Evolutionary conservation across 2,888 invertebrate species (phyloP).

Genomic region (Acrobasis suavella): DNA sequence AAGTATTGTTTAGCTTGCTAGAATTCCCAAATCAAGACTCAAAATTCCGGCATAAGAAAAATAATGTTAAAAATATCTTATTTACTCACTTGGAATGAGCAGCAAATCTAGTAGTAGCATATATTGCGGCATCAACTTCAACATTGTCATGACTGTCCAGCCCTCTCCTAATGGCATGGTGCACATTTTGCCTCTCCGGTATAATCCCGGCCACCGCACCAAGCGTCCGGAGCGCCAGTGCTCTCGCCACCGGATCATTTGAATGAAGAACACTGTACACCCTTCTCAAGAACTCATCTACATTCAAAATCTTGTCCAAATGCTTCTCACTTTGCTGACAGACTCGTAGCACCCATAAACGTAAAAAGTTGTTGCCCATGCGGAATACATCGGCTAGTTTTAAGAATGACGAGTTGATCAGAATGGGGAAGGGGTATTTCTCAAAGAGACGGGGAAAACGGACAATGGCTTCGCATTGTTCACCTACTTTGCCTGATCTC

Average conservation of each 20-base stretch:
- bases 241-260: conserved; percentile 97
- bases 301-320: conserved; percentile 96
- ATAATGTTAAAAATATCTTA: conserved; percentile 8
- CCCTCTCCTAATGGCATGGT: conserved; percentile 95
- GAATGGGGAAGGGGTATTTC: conserved; percentile 98
- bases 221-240: conserved; percentile 92
- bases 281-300: conserved; percentile 93
- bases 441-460: conserved; percentile 97
- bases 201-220: conserved; percentile 97
- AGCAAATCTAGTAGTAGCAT: conserved; percentile 96
- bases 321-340: conserved; percentile 98
- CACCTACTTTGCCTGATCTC: conserved; percentile 94
- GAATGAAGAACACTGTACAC: conserved; percentile 97
- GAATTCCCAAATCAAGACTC: too few relatives aligned
- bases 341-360: conserved; percentile 95
- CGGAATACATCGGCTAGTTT: conserved; percentile 98
- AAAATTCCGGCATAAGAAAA: too few relatives aligned
- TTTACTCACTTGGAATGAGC: conserved; percentile 92
- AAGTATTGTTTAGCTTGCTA: too few relatives aligned
- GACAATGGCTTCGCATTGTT: conserved; percentile 98
- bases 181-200: conserved; percentile 96
- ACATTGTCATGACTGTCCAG: conserved; percentile 97
- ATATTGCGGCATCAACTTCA: conserved; percentile 97
- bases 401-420: conserved; percentile 97
- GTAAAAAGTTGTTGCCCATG: conserved; percentile 92